Percentiles rank a stretch among this genome's conserved stretches.
Evolutionary conservation across 1,140 invertebrate species (phyloP).

Genomic region (Drosophila fuyamai): DNA sequence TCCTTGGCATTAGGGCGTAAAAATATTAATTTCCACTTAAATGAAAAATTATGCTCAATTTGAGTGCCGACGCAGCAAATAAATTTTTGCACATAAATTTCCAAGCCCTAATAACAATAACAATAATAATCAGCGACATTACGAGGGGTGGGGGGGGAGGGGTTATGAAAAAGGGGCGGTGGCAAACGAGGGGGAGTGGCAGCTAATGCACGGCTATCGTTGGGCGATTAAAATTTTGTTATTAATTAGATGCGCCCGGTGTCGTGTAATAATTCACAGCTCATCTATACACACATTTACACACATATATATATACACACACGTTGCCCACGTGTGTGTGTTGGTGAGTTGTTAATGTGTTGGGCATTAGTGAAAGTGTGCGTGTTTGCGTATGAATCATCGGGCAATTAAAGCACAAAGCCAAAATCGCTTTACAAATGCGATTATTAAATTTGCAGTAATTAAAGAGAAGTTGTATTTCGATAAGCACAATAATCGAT

Average conservation of each 20-base stretch:
- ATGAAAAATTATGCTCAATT: conserved; percentile 83
- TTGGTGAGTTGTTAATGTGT: conserved; percentile 65
- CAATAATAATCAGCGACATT: conserved; percentile 76
- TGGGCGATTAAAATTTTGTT: conserved; percentile 76
- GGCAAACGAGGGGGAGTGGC: neutral
- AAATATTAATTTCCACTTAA: conserved; percentile 83
- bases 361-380: conserved; percentile 54
- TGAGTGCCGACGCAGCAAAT: conserved; percentile 64
- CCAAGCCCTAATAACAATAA: conserved; percentile 76
- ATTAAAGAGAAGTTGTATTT: neutral
- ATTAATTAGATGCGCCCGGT: conserved; percentile 71
- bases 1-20: conserved; percentile 49
- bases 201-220: conserved; percentile 63
- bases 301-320: neutral
- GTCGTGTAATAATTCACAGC: conserved; percentile 71
- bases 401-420: conserved; percentile 31
- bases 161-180: neutral
- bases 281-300: conserved; percentile 8
- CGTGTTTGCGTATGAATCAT: conserved; percentile 8
- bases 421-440: conserved; percentile 3
- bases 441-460: neutral
- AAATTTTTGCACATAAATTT: conserved; percentile 74
- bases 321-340: conserved; percentile 12
- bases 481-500: neutral
- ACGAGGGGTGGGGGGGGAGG: conserved; percentile 2